Base-by-base conservation (phyloP, 1,140 invertebrate genomes). In the Fragariocoptes setiger region DNA sequence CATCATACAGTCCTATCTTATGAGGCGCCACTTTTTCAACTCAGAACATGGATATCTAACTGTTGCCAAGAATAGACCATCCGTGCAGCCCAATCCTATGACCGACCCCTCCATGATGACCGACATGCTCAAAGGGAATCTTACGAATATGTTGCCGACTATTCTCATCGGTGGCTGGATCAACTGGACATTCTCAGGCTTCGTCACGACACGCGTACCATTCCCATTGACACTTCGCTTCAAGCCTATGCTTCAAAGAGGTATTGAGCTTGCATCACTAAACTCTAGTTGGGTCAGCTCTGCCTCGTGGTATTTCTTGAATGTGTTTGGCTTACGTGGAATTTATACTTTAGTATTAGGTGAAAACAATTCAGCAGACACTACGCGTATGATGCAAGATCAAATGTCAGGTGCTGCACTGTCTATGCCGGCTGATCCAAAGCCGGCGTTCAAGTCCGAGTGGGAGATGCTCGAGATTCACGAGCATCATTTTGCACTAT, bases 171-270 rank as follows among this genome's bases (percentile, higher is more conserved):
- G 88, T 52, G 88, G 76, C 14, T 99, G 90, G 90, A 99, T 99
- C 49, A 99, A 99, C 56, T 99, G 90, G 90, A 94, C 94, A 64
- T 97, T 99, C 59, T 94, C 86, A 44, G 92, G 92, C 39, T 99
- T 99, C 60, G 76, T 99, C 31, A 95, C 90, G 38, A 97, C 85
- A 14, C 92, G 92, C 65, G 88, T 97, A 14, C 92, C 92, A 44
- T 99, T 99, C 60, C 92, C 90, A 0, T 55, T 99, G 39, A 99
- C 92, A 0, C 62, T 95, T 20, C 68, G 88, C 20, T 99, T 97
- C 55, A 99, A 99, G 58, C 85, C 88, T 2, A 99, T 99, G 92
- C 62, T 99, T 42, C 92, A 99, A 65, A 64, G 90, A 53, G 92
- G 92, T 31, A 76, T 99, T 42, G 88, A 99, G 58, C 60, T 99